Conservation (phyloP, 2,888 invertebrate species). For the Aphrophora alni region DNA sequence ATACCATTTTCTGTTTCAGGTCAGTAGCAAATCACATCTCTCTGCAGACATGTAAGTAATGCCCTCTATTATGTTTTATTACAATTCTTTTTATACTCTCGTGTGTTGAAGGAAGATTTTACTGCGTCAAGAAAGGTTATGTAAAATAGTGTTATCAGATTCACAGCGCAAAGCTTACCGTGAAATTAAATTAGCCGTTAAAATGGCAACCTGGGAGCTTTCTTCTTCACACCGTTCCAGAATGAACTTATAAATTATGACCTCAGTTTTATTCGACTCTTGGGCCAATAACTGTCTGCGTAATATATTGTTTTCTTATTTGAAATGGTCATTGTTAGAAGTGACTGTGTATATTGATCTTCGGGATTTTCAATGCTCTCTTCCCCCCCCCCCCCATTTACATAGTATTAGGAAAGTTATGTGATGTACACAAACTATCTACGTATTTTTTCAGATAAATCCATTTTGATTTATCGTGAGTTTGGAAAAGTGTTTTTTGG, state of each 20-base stretch:
- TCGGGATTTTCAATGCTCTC: no score
- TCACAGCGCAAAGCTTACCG: neutral
- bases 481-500: no score
- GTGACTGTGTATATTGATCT: no score
- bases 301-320: neutral
- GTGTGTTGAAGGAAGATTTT: no score
- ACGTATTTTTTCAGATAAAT: no score
- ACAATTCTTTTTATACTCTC: no score
- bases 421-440: no score
- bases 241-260: neutral
- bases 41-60: neutral
- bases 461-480: no score
- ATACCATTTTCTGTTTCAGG: neutral
- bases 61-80: neutral
- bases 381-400: no score
- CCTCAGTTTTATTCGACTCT: neutral
- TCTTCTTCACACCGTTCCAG: neutral
- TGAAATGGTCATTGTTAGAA: neutral
- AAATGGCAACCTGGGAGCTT: neutral
- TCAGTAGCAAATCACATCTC: neutral
- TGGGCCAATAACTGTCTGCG: neutral
- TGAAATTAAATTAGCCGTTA: neutral
- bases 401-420: no score
- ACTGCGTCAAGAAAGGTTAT: neutral
- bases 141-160: neutral